Conservation (phyloP, 2,888 invertebrate genomes). For the Palloptera scutellata region DNA sequence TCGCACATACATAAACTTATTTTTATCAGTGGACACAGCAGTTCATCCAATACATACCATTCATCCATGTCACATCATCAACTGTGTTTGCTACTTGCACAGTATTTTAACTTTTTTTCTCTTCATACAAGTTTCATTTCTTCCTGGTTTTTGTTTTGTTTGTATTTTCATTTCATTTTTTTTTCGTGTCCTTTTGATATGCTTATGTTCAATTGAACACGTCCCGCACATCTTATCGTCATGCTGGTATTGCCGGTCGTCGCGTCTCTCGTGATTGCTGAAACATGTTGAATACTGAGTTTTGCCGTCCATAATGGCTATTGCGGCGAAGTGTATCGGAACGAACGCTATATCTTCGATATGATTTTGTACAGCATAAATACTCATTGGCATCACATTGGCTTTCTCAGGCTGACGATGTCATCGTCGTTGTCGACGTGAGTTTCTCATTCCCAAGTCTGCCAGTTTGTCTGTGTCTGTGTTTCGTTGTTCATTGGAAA, state of each 20-base stretch:
- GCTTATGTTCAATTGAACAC: slow-evolving; percentile 49
- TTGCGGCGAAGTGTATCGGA: not conserved
- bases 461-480: too few relatives aligned
- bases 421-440: too few relatives aligned
- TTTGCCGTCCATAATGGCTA: not conserved
- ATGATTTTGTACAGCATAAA: not conserved
- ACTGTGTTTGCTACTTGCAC: too few relatives aligned
- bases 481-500: not conserved
- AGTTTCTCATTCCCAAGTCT: too few relatives aligned
- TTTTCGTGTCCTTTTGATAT: too few relatives aligned
- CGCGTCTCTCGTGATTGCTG: not conserved
- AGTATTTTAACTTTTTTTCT: not conserved
- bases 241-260: not conserved
- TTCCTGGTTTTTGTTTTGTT: not conserved
- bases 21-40: too few relatives aligned
- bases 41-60: too few relatives aligned
- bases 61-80: too few relatives aligned
- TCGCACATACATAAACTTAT: not conserved
- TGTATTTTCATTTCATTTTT: not conserved
- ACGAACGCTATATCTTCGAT: slow-evolving; percentile 1
- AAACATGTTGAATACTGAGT: not conserved
- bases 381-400: not conserved
- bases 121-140: not conserved
- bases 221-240: slow-evolving; percentile 33
- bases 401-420: not conserved